Conservation (phyloP, 1,140 invertebrate genomes). For the Leucophenga varia region DNA sequence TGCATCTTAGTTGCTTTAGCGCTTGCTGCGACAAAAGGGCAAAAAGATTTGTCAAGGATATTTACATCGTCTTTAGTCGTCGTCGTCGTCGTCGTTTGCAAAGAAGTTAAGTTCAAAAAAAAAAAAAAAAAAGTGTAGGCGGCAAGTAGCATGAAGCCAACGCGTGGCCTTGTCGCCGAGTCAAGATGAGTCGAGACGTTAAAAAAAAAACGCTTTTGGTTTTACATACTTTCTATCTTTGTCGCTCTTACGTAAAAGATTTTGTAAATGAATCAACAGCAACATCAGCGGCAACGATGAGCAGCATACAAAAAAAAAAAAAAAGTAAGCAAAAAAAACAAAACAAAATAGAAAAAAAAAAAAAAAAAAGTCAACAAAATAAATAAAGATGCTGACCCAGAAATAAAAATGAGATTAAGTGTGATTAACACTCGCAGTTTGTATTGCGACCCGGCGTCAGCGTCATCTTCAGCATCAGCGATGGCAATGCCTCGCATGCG, state of each 20-base stretch:
- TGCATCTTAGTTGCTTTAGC: too few relatives aligned
- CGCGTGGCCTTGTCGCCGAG: too few relatives aligned
- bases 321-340: slow-evolving; percentile 1
- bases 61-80: too few relatives aligned
- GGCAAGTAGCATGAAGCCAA: too few relatives aligned
- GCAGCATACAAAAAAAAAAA: too few relatives aligned
- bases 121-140: too few relatives aligned
- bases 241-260: too few relatives aligned
- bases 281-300: too few relatives aligned
- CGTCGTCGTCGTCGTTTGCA: too few relatives aligned
- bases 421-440: slow-evolving; percentile 43
- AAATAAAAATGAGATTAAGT: slow-evolving; percentile 56
- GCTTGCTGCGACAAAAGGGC: slow-evolving; percentile 46
- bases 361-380: slow-evolving; percentile 16
- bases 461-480: not conserved
- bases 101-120: too few relatives aligned
- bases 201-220: slow-evolving; percentile 14
- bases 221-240: too few relatives aligned
- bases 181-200: not conserved
- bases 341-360: not conserved
- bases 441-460: not conserved
- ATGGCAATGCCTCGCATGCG: not conserved
- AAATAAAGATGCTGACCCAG: slow-evolving; percentile 53
- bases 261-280: too few relatives aligned
- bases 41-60: slow-evolving; percentile 54